These are phyloP conservation scores for Drymodes brunneopygia DNA, from an alignment of 2,113 vertebrate genomes.

Conservation along the genomic window DNA sequence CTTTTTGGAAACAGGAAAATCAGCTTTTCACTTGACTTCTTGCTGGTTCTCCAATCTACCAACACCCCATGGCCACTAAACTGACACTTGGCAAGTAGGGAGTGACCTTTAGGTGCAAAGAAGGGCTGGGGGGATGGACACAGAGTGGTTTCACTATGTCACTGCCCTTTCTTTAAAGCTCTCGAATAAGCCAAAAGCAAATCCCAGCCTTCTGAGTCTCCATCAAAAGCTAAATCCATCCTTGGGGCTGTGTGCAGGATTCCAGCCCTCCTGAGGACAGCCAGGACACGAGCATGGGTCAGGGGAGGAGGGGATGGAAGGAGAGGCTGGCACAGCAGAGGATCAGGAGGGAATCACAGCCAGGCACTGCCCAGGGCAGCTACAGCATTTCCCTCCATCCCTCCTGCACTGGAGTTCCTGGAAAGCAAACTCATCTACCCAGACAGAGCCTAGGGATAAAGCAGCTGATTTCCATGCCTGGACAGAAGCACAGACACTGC, in stretches of 20 bases:
- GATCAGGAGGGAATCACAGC: neutral
- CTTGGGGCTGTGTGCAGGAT: neutral
- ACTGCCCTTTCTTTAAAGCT: neutral
- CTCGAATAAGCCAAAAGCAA: neutral
- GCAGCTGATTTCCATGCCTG: accelerated
- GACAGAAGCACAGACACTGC: too few species aligned
- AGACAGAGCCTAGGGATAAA: neutral
- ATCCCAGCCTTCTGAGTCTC: neutral
- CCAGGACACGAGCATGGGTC: neutral
- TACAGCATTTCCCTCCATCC: neutral
- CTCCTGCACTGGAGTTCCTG: accelerated
- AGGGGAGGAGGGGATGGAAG: neutral
- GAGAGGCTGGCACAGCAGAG: neutral
- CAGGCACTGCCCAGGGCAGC: neutral
- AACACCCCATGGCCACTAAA: neutral
- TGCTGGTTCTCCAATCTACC: neutral
- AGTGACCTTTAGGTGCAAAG: neutral
- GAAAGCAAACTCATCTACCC: neutral
- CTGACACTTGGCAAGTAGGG: neutral
- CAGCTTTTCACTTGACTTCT: neutral
- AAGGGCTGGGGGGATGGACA: neutral
- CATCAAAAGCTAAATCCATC: neutral
- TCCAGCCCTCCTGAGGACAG: neutral
- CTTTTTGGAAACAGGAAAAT: neutral
- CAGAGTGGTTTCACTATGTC: accelerated